Evolutionary conservation across 1,140 invertebrate genomes (phyloP), one percentile per base, ranked within the genome.

Genomic region (Penaeus chinensis): DNA sequence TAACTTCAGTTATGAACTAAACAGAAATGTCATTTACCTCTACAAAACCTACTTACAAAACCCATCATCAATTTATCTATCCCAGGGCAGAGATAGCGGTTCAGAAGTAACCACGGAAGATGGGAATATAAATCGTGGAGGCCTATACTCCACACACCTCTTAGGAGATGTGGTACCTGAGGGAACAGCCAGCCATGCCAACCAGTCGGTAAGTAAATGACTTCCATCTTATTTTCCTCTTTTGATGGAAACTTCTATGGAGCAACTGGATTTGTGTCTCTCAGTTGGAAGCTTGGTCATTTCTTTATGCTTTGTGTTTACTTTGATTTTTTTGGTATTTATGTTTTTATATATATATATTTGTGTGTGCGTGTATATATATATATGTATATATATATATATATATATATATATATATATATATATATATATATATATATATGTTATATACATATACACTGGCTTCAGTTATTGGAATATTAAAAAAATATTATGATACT

Each of bases 121-220:
- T 54, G 81, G 62, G 11, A 69, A 47, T 47, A 3, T 37, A 42
- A 69, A 69, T 11, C 80, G 80, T 32, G 37, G 81, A 66, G 81
- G 81, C n/a, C 20, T 82, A 13, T 82, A 82, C 42, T 65, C 81
- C 19, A 37, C 81, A 24, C 81, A 82, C 81, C 81, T 82, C 22
- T 65, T 82, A 65, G 81, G 62, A 18, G 81, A 82, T 16, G 63
- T 66, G 16, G 63, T 65, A 22, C 81, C 81, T n/a, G 81, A 82
- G 65, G 65, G 81, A n/a, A 65, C 81, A 65, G 37, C 81, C 16
- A 69, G 62, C 16, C 62, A 66, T 22, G 19, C 81, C 42, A 82
- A 82, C 63, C 81, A 82, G 37, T 82, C 81, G 81, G 81, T 82
- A 42, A 82, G 81, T 82, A n/a, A 60, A 47, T 8, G 8, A 47